phyloP scores from a whole-genome alignment of 2,113 vertebrate species.

The Ammodytes dubius region DNA sequence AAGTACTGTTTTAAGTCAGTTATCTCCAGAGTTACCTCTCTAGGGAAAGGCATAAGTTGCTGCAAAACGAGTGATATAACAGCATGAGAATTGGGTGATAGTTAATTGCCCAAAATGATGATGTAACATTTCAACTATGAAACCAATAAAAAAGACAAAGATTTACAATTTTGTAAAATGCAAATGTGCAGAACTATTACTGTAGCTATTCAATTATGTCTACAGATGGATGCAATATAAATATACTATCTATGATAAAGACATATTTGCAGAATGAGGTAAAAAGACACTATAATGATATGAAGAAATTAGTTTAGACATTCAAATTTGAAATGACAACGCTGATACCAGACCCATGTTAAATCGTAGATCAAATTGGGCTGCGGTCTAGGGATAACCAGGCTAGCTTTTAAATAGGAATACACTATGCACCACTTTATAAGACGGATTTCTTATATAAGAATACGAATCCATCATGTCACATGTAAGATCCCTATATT shows the following conservation, averaged over 20 bases:
- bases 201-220: background rate
- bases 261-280: conserved; percentile 4
- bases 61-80: conserved; percentile 16
- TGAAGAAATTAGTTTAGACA: background rate
- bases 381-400: too few relatives aligned
- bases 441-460: background rate
- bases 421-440: background rate
- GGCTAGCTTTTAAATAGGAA: conserved; percentile 24
- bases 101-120: conserved; percentile 32
- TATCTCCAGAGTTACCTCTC: background rate
- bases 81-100: conserved; percentile 15
- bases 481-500: conserved; percentile 22
- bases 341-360: background rate
- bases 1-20: background rate
- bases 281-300: background rate
- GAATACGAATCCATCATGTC: background rate
- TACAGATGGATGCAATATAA: background rate
- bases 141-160: conserved; percentile 20
- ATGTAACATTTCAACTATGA: conserved; percentile 59
- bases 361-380: too few relatives aligned
- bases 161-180: conserved; percentile 15
- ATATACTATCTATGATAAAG: background rate
- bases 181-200: background rate
- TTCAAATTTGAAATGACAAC: background rate
- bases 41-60: conserved; percentile 27